Base-by-base conservation (phyloP, 2,888 invertebrate genomes). In the Volucella inanis region DNA sequence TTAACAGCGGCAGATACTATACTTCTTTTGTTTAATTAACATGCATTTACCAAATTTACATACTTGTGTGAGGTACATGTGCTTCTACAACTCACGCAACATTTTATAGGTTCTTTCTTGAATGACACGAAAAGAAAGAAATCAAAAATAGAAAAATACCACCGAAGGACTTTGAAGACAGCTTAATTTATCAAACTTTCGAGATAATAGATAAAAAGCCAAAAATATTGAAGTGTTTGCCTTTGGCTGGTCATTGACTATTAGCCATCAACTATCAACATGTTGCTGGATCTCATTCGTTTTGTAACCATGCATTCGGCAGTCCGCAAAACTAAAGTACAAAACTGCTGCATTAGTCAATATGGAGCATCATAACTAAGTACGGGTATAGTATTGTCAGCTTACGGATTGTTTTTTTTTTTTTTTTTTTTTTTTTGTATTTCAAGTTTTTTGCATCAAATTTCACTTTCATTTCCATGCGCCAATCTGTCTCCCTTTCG, bases 391-490 rank as follows among this genome's bases (percentile, higher is more conserved):
- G n/a, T 31, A 31, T 67, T 55, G 59, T 57, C 14, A 18, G 22
- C 43, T 72, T 72, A 71, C 68, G 61, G 65, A 45, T 52, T 61
- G 65, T 75, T 62, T 67, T 67, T 39, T 75, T 61, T 39, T 64
- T 55, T n/a, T n/a, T n/a, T 61, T 71, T 75, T 62, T 67, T 67
- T 39, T 75, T 61, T 39, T 64, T 55, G 15, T 55, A 6, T 31
- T 6, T 31, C 31, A 0, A 31, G 31, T 4, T 31, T 31, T 31
- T 31, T 31, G 31, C 4, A 55, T 55, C 74, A 64, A 65, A 62
- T 83, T 83, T 83, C 83, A 83, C 83, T 83, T 83, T 79, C 79
- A 57, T 83, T 31, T 83, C 67, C 74, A 61, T 52, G 61, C 74
- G 43, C 57, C 43, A n/a, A n/a, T 8, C 9, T 15, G n/a, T 59